Evolutionary conservation across 2,113 vertebrate genomes (phyloP).

Genomic region (Notarius lentiginosus): DNA sequence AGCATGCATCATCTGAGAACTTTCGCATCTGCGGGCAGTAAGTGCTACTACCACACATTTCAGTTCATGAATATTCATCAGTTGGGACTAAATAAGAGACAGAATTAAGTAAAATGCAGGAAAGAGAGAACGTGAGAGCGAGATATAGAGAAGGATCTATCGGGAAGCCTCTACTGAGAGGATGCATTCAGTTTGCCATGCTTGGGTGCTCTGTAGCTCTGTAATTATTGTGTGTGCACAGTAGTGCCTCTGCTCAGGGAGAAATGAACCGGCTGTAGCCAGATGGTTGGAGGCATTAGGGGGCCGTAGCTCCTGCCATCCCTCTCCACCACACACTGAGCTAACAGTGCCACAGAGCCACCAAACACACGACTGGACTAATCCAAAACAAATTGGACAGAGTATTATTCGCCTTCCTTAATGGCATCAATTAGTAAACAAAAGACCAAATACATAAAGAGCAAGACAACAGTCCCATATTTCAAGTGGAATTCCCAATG

Average conservation of each 20-base stretch:
- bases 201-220: conserved; percentile 39
- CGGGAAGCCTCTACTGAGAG: conserved; percentile 27
- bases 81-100: conserved; percentile 9
- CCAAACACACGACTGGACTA: conserved; percentile 32
- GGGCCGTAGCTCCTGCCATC: conserved; percentile 32
- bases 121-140: neutral
- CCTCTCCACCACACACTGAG: conserved; percentile 9
- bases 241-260: conserved; percentile 32
- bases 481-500: neutral
- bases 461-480: conserved; percentile 3
- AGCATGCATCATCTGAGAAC: conserved; percentile 31
- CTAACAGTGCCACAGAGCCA: conserved; percentile 31
- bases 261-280: conserved; percentile 50
- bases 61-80: conserved; percentile 47
- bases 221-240: conserved; percentile 53
- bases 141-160: neutral
- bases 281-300: conserved; percentile 54
- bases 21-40: conserved; percentile 42
- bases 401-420: conserved; percentile 33
- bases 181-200: conserved; percentile 44
- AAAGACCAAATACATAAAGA: conserved; percentile 25
- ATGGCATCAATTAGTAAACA: conserved; percentile 46
- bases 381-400: conserved; percentile 53
- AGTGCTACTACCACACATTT: conserved; percentile 40
- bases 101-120: conserved; percentile 1